phyloP scores from a whole-genome alignment of 2,888 invertebrate genomes.

The Hypomecis atomaria region DNA sequence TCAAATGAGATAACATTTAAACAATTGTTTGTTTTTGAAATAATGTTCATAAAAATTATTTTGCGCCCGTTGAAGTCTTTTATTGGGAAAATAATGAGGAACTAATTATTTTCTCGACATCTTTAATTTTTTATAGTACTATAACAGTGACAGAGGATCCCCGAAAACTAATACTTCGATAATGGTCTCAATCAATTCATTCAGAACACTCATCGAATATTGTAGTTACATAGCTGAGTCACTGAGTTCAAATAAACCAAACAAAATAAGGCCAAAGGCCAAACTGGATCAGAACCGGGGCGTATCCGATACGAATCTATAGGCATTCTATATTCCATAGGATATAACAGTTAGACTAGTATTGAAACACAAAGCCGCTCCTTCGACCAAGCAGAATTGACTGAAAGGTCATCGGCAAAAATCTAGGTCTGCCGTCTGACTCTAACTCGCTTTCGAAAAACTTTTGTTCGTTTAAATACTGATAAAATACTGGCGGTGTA shows the following conservation, averaged over 20 bases:
- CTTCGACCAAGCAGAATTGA: constrained; percentile 11
- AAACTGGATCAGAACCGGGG: constrained; percentile 8
- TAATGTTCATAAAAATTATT: no score
- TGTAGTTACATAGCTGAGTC: neutral
- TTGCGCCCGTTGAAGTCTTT: no score
- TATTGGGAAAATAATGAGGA: no score
- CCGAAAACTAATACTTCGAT: no score
- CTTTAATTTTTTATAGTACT: no score
- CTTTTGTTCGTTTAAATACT: constrained; percentile 7
- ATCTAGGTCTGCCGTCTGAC: constrained; percentile 23
- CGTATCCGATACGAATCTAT: constrained; percentile 18
- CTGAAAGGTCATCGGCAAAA: constrained; percentile 20
- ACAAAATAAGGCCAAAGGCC: constrained; percentile 11
- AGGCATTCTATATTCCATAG: constrained; percentile 11
- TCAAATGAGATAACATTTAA: no score
- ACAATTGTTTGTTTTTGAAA: no score
- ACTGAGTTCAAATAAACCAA: no score
- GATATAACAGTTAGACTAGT: constrained; percentile 11
- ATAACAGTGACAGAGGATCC: no score
- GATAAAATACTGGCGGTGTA: neutral
- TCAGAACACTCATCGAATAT: neutral
- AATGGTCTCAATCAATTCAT: no score
- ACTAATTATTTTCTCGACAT: no score
- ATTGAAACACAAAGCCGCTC: constrained; percentile 15
- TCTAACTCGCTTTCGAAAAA: constrained; percentile 12